Conservation (phyloP, 2,888 invertebrate genomes). For the Andrena chrysosceles region DNA sequence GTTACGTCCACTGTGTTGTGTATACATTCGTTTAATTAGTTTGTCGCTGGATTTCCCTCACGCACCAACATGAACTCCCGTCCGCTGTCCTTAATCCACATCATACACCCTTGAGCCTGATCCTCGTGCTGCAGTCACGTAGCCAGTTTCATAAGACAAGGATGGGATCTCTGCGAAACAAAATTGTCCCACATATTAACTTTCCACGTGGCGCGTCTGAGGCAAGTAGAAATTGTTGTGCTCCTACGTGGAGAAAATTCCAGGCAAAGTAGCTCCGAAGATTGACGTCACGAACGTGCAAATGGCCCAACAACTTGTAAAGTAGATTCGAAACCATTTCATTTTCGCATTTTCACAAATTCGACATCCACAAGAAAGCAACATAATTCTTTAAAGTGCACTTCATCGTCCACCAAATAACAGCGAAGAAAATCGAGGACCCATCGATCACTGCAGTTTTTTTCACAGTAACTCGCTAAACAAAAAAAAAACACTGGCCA, state of each 20-base stretch:
- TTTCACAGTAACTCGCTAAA: too few relatives aligned
- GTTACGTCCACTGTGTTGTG: not conserved
- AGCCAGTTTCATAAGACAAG: conserved; percentile 35
- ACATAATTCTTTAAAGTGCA: too few relatives aligned
- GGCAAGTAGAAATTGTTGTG: not conserved
- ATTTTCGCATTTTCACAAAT: too few relatives aligned
- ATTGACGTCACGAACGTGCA: too few relatives aligned
- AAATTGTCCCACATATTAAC: conserved; percentile 25
- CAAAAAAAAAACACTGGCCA: too few relatives aligned
- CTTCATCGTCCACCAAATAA: too few relatives aligned
- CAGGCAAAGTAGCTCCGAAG: too few relatives aligned
- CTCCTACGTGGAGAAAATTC: not conserved
- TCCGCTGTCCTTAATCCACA: conserved; percentile 41
- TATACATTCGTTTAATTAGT: conserved; percentile 16
- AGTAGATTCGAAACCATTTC: too few relatives aligned
- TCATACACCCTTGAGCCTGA: conserved; percentile 44
- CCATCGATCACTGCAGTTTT: too few relatives aligned
- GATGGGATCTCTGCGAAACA: conserved; percentile 5
- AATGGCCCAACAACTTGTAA: too few relatives aligned
- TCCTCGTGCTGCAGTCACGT: conserved; percentile 48
- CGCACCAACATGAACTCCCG: not conserved
- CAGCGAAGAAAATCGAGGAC: too few relatives aligned
- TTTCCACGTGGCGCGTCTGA: conserved; percentile 5
- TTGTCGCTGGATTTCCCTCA: conserved; percentile 18
- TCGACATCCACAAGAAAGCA: too few relatives aligned